Evolutionary conservation across 2,888 invertebrate genomes (phyloP).

Genomic region (Lathronympha strigana): DNA sequence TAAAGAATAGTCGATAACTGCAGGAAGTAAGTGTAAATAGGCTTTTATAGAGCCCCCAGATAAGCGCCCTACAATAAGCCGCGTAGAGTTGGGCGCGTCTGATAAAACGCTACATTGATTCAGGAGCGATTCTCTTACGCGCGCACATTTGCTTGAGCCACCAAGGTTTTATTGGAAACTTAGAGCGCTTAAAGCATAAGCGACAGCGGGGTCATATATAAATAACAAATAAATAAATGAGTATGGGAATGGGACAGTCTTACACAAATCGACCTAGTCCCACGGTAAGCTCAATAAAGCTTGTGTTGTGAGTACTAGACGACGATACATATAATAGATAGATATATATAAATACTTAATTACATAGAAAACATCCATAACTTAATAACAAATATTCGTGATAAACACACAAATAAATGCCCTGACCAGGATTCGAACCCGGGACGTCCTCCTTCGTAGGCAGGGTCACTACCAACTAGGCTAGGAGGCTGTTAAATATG

Average conservation of each 20-base stretch:
- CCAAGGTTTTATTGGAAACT: slow-evolving; percentile 25
- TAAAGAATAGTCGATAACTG: no score
- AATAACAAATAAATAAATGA: not conserved
- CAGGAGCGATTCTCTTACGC: slow-evolving; percentile 32
- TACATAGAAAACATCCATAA: no score
- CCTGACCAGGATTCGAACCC: no score
- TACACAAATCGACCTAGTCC: not conserved
- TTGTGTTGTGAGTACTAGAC: no score
- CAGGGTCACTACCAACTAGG: no score
- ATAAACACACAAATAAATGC: no score
- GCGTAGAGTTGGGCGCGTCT: slow-evolving; percentile 7
- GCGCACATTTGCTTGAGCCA: slow-evolving; percentile 27
- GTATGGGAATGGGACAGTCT: no score
- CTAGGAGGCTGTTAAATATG: no score
- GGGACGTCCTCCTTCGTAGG: no score
- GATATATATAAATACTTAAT: no score
- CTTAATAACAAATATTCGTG: no score
- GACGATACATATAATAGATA: no score
- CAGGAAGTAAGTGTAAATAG: not conserved
- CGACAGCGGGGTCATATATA: not conserved
- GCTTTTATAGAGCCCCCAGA: slow-evolving; percentile 3
- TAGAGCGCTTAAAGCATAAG: not conserved
- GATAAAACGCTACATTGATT: slow-evolving; percentile 40
- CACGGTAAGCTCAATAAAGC: not conserved
- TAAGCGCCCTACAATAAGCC: slow-evolving; percentile 24